phyloP scores from a whole-genome alignment of 2,888 invertebrate species.

The Pheosia gnoma region DNA sequence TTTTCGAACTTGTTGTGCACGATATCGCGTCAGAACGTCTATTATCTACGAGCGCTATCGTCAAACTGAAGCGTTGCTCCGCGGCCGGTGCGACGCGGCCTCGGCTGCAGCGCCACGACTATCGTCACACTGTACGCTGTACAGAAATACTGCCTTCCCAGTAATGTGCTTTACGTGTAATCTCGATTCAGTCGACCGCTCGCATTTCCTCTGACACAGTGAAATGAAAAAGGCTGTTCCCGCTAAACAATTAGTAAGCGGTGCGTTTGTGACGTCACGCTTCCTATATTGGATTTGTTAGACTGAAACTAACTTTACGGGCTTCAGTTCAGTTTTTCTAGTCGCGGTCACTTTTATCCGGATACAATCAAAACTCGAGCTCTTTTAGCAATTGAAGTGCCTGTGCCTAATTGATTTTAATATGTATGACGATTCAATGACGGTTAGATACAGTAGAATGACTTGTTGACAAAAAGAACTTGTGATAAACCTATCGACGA shows the following conservation, averaged over 20 bases:
- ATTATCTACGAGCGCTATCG: constrained; percentile 66
- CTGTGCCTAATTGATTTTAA: constrained; percentile 13
- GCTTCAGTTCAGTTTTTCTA: constrained; percentile 8
- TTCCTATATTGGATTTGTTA: constrained; percentile 12
- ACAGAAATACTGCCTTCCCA: constrained; percentile 63
- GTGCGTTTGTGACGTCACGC: constrained; percentile 6
- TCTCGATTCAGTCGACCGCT: constrained; percentile 41
- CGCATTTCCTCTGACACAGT: constrained; percentile 43
- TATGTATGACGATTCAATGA: constrained; percentile 11
- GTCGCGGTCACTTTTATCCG: constrained; percentile 20
- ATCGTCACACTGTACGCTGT: constrained; percentile 48
- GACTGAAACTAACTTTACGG: constrained; percentile 13
- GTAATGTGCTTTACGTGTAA: constrained; percentile 56
- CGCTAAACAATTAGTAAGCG: constrained; percentile 23
- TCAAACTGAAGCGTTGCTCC: constrained; percentile 60
- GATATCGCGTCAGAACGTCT: constrained; percentile 53
- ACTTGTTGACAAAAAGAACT: neutral
- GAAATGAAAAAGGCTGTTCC: constrained; percentile 31
- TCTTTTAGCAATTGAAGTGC: constrained; percentile 12
- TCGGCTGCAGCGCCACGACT: constrained; percentile 40
- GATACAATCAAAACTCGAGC: constrained; percentile 11
- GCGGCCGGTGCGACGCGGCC: constrained; percentile 39
- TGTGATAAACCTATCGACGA: constrained; percentile 6
- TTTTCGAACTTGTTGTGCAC: constrained; percentile 31
- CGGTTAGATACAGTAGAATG: constrained; percentile 8